Conservation (phyloP, 2,888 invertebrate genomes). For the Spodoptera littoralis region DNA sequence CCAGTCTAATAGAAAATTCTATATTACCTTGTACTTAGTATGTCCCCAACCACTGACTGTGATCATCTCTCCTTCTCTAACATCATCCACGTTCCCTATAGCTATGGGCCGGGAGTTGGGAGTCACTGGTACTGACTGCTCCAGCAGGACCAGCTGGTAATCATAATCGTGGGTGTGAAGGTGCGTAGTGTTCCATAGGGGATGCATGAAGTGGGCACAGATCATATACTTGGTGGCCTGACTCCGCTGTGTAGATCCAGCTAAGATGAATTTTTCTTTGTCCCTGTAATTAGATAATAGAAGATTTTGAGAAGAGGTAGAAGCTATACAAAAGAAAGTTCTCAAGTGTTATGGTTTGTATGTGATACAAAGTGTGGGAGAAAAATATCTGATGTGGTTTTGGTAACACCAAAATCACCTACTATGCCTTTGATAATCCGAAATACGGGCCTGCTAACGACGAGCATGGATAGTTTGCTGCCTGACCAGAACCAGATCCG, state of each 20-base stretch:
- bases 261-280: slow-evolving; percentile 68
- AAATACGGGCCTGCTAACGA: too few relatives aligned
- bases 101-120: slow-evolving; percentile 72
- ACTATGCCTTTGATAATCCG: too few relatives aligned
- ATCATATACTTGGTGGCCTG: slow-evolving; percentile 64
- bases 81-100: slow-evolving; percentile 69
- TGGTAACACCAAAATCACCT: too few relatives aligned
- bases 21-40: slow-evolving; percentile 67
- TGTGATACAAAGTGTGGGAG: too few relatives aligned
- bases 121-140: slow-evolving; percentile 73
- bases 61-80: slow-evolving; percentile 64
- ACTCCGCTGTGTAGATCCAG: slow-evolving; percentile 74
- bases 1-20: too few relatives aligned
- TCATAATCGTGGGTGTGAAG: slow-evolving; percentile 76
- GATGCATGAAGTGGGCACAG: slow-evolving; percentile 81
- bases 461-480: too few relatives aligned
- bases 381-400: too few relatives aligned
- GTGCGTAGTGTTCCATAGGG: slow-evolving; percentile 67
- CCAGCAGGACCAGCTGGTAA: slow-evolving; percentile 78
- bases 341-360: too few relatives aligned
- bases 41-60: slow-evolving; percentile 82
- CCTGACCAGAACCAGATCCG: too few relatives aligned
- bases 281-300: slow-evolving; percentile 61
- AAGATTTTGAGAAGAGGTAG: too few relatives aligned
- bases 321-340: too few relatives aligned